Percentiles rank a stretch among this genome's conserved stretches.
These are phyloP conservation scores for Chaunax sp. DNA, from an alignment of 2,797 vertebrate genomes.

Conservation along the genomic window DNA sequence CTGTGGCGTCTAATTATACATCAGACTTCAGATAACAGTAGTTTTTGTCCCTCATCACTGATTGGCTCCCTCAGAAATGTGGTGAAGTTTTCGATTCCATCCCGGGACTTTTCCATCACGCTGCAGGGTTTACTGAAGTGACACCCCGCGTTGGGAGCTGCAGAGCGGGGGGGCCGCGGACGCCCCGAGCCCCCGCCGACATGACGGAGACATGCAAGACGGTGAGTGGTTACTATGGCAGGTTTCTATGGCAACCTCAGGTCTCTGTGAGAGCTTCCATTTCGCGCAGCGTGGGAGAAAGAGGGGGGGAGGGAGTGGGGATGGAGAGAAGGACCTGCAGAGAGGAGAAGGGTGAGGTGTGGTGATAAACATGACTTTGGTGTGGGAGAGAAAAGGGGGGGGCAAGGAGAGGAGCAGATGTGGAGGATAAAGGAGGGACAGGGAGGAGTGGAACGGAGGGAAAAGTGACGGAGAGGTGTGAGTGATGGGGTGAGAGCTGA, in stretches of 20 bases:
- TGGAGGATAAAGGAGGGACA: not conserved
- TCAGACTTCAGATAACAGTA: no score
- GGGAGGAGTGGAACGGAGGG: conserved; percentile 16
- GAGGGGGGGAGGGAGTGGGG: conserved; percentile 48
- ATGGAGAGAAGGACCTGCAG: conserved; percentile 68
- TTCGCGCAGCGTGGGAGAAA: conserved; percentile 79
- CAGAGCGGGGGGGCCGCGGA: conserved; percentile 68
- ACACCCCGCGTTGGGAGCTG: conserved; percentile 59
- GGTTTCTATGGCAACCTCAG: conserved; percentile 85
- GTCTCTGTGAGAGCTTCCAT: conserved; percentile 82
- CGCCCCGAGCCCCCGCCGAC: conserved; percentile 65
- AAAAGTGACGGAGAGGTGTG: conserved; percentile 58
- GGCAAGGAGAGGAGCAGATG: not conserved
- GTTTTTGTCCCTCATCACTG: conserved; percentile 14
- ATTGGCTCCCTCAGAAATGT: not conserved
- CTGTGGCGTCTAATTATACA: no score
- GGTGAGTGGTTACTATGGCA: conserved; percentile 83
- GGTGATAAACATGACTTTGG: conserved; percentile 60
- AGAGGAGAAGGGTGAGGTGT: conserved; percentile 69
- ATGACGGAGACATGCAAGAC: conserved; percentile 76
- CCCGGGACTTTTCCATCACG: conserved; percentile 12
- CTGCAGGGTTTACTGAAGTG: conserved; percentile 23
- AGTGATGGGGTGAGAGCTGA: conserved; percentile 57
- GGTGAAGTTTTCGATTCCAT: conserved; percentile 17
- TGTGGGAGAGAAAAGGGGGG: conserved; percentile 10